Evolutionary conservation across 2,113 vertebrate species (phyloP).

Genomic region (Austrofundulus limnaeus): DNA sequence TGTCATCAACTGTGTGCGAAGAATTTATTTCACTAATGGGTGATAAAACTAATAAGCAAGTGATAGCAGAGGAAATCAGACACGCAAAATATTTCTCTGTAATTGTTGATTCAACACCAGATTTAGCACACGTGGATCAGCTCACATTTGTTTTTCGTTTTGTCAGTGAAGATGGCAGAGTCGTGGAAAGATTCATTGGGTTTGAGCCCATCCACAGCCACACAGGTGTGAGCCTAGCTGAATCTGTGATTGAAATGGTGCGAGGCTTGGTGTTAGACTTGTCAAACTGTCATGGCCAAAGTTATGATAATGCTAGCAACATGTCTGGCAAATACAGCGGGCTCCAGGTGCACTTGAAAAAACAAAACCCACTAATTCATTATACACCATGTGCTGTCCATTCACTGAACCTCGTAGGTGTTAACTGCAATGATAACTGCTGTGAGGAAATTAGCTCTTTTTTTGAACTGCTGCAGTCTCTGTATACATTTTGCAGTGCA

Average conservation of each 20-base stretch:
- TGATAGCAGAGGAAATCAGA: slow-evolving; percentile 3
- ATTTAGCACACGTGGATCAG: slow-evolving; percentile 8
- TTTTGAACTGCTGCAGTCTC: background rate
- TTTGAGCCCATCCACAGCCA: slow-evolving; percentile 4
- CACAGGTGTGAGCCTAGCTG: background rate
- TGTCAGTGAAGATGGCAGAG: slow-evolving; percentile 1
- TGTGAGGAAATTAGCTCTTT: slow-evolving; percentile 1
- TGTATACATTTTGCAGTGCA: slow-evolving; percentile 3
- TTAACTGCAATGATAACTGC: slow-evolving; percentile 3
- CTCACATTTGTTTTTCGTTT: slow-evolving; percentile 10
- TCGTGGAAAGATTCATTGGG: background rate
- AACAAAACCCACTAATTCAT: slow-evolving; percentile 2
- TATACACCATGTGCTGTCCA: slow-evolving; percentile 1
- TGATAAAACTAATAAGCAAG: background rate
- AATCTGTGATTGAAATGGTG: slow-evolving; percentile 2
- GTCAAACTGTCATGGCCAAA: slow-evolving; percentile 1
- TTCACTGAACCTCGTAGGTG: slow-evolving; percentile 6
- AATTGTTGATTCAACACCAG: slow-evolving; percentile 2
- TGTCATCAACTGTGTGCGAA: background rate
- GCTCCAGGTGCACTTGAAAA: background rate
- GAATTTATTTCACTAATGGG: background rate
- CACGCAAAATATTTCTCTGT: slow-evolving; percentile 1
- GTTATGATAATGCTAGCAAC: slow-evolving; percentile 4
- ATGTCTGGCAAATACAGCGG: background rate
- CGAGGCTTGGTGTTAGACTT: background rate